Conservation (phyloP, 2,797 vertebrate species). For the Acridotheres tristis region DNA sequence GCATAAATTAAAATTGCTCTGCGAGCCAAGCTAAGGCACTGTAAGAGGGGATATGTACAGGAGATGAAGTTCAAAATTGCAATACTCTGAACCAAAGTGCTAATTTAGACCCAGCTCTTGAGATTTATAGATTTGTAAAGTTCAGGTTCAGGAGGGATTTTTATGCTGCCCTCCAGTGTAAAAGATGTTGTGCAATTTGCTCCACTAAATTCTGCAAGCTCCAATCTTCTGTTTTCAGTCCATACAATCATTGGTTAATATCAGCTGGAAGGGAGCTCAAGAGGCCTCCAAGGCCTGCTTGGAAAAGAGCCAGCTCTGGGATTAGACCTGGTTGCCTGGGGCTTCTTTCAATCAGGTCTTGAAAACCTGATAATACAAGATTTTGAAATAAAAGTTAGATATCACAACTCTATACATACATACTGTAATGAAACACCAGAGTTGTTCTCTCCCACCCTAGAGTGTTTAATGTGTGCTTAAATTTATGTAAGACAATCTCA, state of each 20-base stretch:
- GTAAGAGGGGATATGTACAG: rapidly evolving
- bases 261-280: background rate
- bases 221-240: background rate
- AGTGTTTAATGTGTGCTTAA: background rate
- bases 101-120: background rate
- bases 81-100: background rate
- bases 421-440: background rate
- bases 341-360: background rate
- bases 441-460: background rate
- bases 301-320: background rate
- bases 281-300: background rate
- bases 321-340: background rate
- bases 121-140: background rate
- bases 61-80: background rate
- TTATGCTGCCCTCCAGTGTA: background rate
- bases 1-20: background rate
- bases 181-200: background rate
- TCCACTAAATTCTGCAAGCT: background rate
- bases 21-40: background rate
- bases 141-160: background rate
- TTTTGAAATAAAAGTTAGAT: background rate
- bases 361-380: background rate
- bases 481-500: background rate
- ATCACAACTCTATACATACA: background rate
- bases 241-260: background rate